Conservation (phyloP, 2,113 vertebrate species). For the Siphamia tubifer region DNA sequence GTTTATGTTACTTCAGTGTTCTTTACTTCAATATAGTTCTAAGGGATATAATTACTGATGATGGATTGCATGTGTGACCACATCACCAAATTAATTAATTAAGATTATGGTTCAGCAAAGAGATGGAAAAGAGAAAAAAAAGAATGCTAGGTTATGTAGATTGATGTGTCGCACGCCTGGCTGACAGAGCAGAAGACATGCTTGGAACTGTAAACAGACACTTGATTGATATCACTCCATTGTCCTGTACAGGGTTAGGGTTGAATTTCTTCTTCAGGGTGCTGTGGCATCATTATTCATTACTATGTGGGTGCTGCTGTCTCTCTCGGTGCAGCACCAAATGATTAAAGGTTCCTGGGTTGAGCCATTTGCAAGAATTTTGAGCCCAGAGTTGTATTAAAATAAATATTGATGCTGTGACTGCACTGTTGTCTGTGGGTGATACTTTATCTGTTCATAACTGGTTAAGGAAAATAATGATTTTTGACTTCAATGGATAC, state of each 20-base stretch:
- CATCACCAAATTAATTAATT: background rate
- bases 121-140: background rate
- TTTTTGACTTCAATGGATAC: too few species aligned
- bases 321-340: conserved; percentile 22
- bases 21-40: background rate
- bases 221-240: conserved; percentile 49
- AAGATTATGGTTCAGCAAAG: conserved; percentile 11
- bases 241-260: conserved; percentile 11
- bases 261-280: conserved; percentile 35
- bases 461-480: too few species aligned
- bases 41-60: background rate
- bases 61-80: background rate
- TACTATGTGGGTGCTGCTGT: conserved; percentile 21
- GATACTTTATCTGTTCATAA: too few species aligned
- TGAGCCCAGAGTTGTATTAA: background rate
- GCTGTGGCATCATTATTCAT: conserved; percentile 46
- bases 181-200: conserved; percentile 30
- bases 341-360: conserved; percentile 1
- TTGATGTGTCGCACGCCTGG: conserved; percentile 42
- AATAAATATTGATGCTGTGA: conserved; percentile 1
- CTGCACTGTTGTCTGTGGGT: background rate
- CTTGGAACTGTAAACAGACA: conserved; percentile 38
- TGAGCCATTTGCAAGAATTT: conserved; percentile 2
- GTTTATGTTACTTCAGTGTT: background rate
- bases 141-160: background rate